Evolutionary conservation across 1,140 invertebrate genomes (phyloP).

Genomic region (Eupeodes corollae): DNA sequence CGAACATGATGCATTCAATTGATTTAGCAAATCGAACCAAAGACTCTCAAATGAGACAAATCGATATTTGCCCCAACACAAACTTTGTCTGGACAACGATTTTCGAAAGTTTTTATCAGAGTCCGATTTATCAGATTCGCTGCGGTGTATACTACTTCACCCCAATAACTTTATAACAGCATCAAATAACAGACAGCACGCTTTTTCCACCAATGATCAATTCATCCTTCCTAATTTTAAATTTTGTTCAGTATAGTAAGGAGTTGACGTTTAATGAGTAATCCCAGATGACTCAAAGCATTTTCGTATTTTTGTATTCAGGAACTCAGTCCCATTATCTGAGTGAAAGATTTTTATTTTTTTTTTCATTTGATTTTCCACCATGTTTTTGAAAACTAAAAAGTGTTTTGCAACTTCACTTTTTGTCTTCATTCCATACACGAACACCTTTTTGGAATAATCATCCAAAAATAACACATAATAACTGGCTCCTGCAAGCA

Average conservation of each 20-base stretch:
- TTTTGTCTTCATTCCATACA: constrained; percentile 22
- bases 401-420: constrained; percentile 15
- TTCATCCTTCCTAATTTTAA: constrained; percentile 19
- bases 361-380: no score
- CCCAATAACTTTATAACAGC: constrained; percentile 36
- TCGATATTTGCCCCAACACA: constrained; percentile 21
- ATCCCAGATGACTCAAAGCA: constrained; percentile 2
- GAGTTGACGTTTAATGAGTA: constrained; percentile 10
- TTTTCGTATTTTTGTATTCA: constrained; percentile 15
- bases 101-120: constrained; percentile 10
- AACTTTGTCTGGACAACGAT: constrained; percentile 19
- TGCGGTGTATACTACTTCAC: constrained; percentile 34
- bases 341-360: no score
- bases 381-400: constrained; percentile 16
- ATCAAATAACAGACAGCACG: constrained; percentile 14
- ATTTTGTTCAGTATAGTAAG: constrained; percentile 25
- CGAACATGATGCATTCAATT: constrained; percentile 30
- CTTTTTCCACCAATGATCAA: constrained; percentile 18
- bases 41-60: constrained; percentile 29
- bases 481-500: constrained; percentile 14
- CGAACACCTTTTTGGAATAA: constrained; percentile 13
- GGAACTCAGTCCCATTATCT: constrained; percentile 20
- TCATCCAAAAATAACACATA: no score
- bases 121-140: neutral
- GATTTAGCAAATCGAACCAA: constrained; percentile 32